phyloP scores from a whole-genome alignment of 1,140 invertebrate genomes.

The Heliconius melpomene region DNA sequence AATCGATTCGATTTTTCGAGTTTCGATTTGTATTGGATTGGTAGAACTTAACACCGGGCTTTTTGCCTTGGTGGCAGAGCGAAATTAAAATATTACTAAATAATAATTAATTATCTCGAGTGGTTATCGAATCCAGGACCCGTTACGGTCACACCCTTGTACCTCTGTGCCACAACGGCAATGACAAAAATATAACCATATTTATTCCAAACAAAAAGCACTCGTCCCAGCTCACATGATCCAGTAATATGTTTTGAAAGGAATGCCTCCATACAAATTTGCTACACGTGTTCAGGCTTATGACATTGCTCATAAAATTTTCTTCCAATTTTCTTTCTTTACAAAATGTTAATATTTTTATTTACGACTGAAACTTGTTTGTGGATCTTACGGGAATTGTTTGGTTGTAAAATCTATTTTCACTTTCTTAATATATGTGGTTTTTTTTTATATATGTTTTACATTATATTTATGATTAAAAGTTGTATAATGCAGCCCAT shows the following conservation, averaged over 20 bases:
- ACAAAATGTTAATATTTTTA: constrained; percentile 19
- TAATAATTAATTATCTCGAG: too few species aligned
- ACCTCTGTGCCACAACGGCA: too few species aligned
- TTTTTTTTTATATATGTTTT: background rate
- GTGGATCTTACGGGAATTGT: constrained; percentile 7
- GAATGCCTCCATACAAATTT: constrained; percentile 21
- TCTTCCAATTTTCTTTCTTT: constrained; percentile 19
- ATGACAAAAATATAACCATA: background rate
- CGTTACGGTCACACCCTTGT: too few species aligned
- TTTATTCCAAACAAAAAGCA: constrained; percentile 23
- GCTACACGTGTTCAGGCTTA: constrained; percentile 19
- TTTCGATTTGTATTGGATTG: too few species aligned
- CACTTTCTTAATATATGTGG: background rate
- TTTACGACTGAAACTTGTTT: constrained; percentile 17
- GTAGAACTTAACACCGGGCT: too few species aligned
- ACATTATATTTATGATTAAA: background rate
- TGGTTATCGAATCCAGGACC: too few species aligned
- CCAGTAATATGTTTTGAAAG: constrained; percentile 25
- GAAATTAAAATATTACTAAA: too few species aligned
- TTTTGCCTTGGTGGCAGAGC: too few species aligned
- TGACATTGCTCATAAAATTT: constrained; percentile 17
- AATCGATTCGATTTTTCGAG: too few species aligned
- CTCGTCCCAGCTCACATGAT: constrained; percentile 16
- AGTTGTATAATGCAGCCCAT: background rate
- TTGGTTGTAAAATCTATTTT: constrained; percentile 16